phyloP scores from a whole-genome alignment of 1,140 invertebrate species.

The Adelges cooleyi region DNA sequence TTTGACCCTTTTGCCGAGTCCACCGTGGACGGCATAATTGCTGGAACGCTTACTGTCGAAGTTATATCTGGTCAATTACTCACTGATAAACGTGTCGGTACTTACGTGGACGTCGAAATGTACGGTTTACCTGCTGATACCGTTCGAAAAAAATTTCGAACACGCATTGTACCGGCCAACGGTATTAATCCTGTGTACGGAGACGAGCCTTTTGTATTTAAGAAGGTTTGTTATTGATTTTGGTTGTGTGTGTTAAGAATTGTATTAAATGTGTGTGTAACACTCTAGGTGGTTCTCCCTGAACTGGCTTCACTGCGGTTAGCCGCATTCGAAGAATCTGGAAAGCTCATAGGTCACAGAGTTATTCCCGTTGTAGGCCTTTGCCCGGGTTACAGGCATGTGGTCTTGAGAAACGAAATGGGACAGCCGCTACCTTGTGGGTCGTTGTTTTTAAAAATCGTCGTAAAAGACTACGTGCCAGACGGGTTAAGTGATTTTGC shows the following conservation, averaged over 20 bases:
- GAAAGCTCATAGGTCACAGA: slow-evolving; percentile 87
- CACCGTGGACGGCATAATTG: slow-evolving; percentile 97
- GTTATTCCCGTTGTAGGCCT: slow-evolving; percentile 91
- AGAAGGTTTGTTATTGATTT: slow-evolving; percentile 66
- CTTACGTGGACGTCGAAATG: slow-evolving; percentile 98
- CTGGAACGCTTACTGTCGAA: slow-evolving; percentile 85
- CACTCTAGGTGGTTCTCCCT: slow-evolving; percentile 78
- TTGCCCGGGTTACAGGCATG: slow-evolving; percentile 81
- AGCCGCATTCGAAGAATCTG: slow-evolving; percentile 91
- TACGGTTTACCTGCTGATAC: slow-evolving; percentile 97
- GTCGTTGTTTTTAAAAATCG: slow-evolving; percentile 81
- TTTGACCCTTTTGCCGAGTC: slow-evolving; percentile 98
- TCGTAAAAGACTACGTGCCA: slow-evolving; percentile 95
- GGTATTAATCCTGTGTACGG: slow-evolving; percentile 90
- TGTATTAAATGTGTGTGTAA: slow-evolving; percentile 9
- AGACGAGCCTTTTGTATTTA: slow-evolving; percentile 95
- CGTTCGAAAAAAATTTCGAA: slow-evolving; percentile 90
- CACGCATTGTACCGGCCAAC: slow-evolving; percentile 85
- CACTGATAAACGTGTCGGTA: slow-evolving; percentile 88
- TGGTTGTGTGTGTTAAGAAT: too few species aligned
- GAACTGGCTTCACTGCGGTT: slow-evolving; percentile 91
- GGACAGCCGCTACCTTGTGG: slow-evolving; percentile 83
- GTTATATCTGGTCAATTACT: slow-evolving; percentile 87
- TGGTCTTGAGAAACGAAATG: slow-evolving; percentile 78
- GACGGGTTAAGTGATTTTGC: slow-evolving; percentile 88